phyloP scores from a whole-genome alignment of 1,140 invertebrate species.

The Andrena cerasifolii region DNA sequence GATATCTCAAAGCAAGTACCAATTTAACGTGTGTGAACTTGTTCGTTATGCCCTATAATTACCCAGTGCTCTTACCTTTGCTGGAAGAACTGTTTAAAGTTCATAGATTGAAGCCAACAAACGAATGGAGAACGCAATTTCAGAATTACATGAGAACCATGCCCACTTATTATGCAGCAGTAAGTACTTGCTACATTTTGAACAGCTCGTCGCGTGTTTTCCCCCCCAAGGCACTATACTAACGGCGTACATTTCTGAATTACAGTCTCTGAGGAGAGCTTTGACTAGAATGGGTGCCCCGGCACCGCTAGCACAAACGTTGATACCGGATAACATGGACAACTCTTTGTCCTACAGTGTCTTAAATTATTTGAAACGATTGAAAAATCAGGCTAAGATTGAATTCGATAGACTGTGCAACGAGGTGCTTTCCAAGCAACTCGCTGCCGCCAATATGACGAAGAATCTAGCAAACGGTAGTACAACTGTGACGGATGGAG shows the following conservation, averaged over 20 bases:
- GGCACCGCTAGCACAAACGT: conserved; percentile 89
- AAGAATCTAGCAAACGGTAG: conserved; percentile 80
- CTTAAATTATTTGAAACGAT: conserved; percentile 95
- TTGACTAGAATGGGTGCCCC: conserved; percentile 94
- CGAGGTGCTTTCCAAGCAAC: conserved; percentile 86
- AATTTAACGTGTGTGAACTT: conserved; percentile 97
- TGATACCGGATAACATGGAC: conserved; percentile 96
- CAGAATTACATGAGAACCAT: conserved; percentile 97
- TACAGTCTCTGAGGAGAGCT: conserved; percentile 93
- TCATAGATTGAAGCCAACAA: conserved; percentile 94
- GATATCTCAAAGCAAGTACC: conserved; percentile 98
- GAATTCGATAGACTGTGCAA: conserved; percentile 96
- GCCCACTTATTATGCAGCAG: conserved; percentile 97
- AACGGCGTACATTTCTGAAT: conserved; percentile 59
- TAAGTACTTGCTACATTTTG: conserved; percentile 80
- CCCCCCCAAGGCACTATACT: neutral
- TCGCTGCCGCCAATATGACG: conserved; percentile 81
- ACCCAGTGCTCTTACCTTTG: conserved; percentile 95
- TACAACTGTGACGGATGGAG: conserved; percentile 84
- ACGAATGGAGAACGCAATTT: conserved; percentile 95
- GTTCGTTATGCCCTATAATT: conserved; percentile 99
- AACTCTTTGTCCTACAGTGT: conserved; percentile 96
- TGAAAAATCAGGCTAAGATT: conserved; percentile 97
- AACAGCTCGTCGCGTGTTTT: no score
- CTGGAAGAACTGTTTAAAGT: conserved; percentile 96